Percentiles rank a stretch among this genome's conserved stretches.
These are phyloP conservation scores for Athripsodes cinereus DNA, from an alignment of 2,888 invertebrate genomes.

Conservation along the genomic window DNA sequence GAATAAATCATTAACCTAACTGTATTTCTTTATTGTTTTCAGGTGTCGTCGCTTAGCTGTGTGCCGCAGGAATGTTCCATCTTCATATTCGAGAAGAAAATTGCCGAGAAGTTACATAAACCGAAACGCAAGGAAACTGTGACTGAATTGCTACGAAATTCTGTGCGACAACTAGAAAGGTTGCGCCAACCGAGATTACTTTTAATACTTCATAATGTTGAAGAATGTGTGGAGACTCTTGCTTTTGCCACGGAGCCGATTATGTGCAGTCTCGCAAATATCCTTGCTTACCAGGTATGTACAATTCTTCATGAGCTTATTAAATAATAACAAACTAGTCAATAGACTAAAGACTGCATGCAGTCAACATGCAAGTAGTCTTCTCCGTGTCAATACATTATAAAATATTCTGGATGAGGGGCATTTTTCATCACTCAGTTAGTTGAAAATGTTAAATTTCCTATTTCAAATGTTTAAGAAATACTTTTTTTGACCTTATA, in stretches of 20 bases:
- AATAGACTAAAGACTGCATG: too few species aligned
- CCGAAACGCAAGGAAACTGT: slow-evolving; percentile 89
- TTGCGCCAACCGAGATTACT: slow-evolving; percentile 81
- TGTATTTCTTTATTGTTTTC: neutral
- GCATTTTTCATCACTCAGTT: too few species aligned
- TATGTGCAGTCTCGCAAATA: slow-evolving; percentile 81
- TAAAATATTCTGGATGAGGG: too few species aligned
- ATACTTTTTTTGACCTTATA: too few species aligned
- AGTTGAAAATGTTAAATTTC: too few species aligned
- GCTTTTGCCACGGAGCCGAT: slow-evolving; percentile 95
- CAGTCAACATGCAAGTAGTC: too few species aligned
- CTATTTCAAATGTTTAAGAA: too few species aligned
- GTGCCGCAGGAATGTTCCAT: slow-evolving; percentile 79
- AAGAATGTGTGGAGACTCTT: slow-evolving; percentile 80
- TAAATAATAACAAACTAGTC: too few species aligned
- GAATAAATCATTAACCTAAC: too few species aligned
- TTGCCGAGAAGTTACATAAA: slow-evolving; percentile 87
- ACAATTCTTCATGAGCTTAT: too few species aligned
- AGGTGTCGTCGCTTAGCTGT: slow-evolving; percentile 3
- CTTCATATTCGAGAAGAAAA: slow-evolving; percentile 89
- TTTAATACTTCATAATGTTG: slow-evolving; percentile 64
- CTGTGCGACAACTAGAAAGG: slow-evolving; percentile 73
- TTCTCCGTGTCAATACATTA: too few species aligned
- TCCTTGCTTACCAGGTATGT: slow-evolving; percentile 71
- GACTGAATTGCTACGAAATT: slow-evolving; percentile 75